Evolutionary conservation across 2,888 invertebrate species (phyloP).

Genomic region (Nycteola revayana): DNA sequence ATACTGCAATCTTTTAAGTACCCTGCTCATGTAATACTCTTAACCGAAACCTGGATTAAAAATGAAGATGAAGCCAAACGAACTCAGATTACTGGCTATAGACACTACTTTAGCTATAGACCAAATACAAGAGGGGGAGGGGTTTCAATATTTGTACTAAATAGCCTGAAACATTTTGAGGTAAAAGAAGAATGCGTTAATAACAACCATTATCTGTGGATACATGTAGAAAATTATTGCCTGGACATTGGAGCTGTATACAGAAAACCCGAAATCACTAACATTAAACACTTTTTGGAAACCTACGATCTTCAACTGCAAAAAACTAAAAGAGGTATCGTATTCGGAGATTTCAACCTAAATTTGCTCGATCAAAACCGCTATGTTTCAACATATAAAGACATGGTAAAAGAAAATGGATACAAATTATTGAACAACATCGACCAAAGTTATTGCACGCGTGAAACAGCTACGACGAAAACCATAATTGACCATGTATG

Average conservation of each 20-base stretch:
- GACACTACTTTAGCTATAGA: conserved; percentile 4
- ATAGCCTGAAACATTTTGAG: conserved; percentile 15
- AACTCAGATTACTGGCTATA: conserved; percentile 1
- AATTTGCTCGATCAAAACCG: neutral
- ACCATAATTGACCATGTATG: neutral
- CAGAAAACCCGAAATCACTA: conserved; percentile 4
- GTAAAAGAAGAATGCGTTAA: conserved; percentile 1
- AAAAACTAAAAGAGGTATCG: neutral
- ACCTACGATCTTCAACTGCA: neutral
- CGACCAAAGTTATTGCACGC: conserved; percentile 3
- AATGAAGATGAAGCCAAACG: too few species aligned
- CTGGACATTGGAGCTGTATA: conserved; percentile 4
- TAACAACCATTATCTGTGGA: conserved; percentile 5
- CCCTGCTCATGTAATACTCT: conserved; percentile 1
- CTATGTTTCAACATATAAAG: conserved; percentile 1
- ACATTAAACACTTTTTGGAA: conserved; percentile 1
- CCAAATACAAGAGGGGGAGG: conserved; percentile 3
- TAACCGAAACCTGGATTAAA: conserved; percentile 7
- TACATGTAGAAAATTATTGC: conserved; percentile 1
- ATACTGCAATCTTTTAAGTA: conserved; percentile 1
- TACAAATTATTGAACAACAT: conserved; percentile 17
- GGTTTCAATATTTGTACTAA: conserved; percentile 12
- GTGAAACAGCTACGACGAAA: conserved; percentile 5
- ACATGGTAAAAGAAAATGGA: conserved; percentile 1
- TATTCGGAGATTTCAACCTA: conserved; percentile 6